phyloP scores from a whole-genome alignment of 2,797 vertebrate species.

The Tangara arthus region DNA sequence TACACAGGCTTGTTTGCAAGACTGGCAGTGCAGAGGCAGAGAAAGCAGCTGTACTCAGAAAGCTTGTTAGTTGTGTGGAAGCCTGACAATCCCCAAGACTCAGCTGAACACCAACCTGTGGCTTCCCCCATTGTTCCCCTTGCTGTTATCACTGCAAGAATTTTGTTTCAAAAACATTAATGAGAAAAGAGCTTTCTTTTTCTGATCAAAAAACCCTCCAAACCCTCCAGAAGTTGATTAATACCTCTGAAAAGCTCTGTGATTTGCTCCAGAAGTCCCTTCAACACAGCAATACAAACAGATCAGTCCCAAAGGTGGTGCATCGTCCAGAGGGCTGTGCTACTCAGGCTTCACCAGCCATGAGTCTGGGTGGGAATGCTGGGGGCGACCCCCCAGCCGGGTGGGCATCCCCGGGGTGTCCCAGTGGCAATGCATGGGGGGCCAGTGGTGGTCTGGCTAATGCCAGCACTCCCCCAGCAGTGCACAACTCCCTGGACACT shows the following conservation, averaged over 20 bases:
- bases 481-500: not conserved
- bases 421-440: fast-evolving
- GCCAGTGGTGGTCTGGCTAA: not conserved
- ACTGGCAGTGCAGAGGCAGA: not conserved
- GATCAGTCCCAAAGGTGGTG: fast-evolving
- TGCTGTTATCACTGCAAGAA: not conserved
- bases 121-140: not conserved
- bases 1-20: not conserved
- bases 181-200: not conserved
- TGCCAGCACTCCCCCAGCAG: not conserved
- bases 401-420: not conserved
- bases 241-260: not conserved
- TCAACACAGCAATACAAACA: fast-evolving
- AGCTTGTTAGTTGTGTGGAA: not conserved
- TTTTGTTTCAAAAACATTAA: not conserved
- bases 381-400: not conserved
- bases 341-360: fast-evolving
- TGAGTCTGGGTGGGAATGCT: fast-evolving
- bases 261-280: not conserved
- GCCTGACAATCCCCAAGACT: not conserved
- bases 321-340: not conserved
- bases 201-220: not conserved
- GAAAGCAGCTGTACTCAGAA: not conserved
- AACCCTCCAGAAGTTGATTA: not conserved
- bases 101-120: not conserved